phyloP scores from a whole-genome alignment of 2,797 vertebrate genomes.

The Sebastes taczanowskii region DNA sequence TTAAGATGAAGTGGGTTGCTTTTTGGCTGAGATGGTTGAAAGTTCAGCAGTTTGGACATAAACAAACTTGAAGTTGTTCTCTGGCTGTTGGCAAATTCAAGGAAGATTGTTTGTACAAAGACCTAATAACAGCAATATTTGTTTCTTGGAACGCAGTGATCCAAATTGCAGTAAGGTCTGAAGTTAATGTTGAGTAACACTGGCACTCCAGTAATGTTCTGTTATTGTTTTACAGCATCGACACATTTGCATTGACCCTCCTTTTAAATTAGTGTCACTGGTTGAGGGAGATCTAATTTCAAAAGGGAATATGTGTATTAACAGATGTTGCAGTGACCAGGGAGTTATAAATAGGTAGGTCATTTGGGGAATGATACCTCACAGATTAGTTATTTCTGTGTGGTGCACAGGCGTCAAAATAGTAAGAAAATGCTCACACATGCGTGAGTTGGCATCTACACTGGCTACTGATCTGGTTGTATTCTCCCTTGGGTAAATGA shows the following conservation, averaged over 20 bases:
- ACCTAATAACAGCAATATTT: background rate
- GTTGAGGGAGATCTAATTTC: background rate
- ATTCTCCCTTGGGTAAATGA: conserved; percentile 2
- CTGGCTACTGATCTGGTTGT: conserved; percentile 7
- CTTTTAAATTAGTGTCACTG: background rate
- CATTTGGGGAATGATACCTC: background rate
- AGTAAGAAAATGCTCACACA: background rate
- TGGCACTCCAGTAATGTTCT: background rate
- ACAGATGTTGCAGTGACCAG: background rate
- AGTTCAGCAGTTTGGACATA: fast-evolving
- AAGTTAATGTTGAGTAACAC: background rate
- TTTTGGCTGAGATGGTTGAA: no score
- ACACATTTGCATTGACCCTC: background rate
- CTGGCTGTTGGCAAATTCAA: fast-evolving
- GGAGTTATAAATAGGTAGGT: background rate
- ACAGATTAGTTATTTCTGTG: background rate
- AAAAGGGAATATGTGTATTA: background rate
- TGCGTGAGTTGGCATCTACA: background rate
- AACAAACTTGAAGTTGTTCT: background rate
- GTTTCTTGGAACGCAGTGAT: background rate
- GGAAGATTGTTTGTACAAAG: background rate
- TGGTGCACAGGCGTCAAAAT: background rate
- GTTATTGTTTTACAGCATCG: background rate
- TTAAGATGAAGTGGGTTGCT: background rate
- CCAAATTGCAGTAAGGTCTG: background rate